Percentiles rank a stretch among this genome's conserved stretches.
Evolutionary conservation across 1,140 invertebrate species (phyloP).

Genomic region (Sweltsa coloradensis): DNA sequence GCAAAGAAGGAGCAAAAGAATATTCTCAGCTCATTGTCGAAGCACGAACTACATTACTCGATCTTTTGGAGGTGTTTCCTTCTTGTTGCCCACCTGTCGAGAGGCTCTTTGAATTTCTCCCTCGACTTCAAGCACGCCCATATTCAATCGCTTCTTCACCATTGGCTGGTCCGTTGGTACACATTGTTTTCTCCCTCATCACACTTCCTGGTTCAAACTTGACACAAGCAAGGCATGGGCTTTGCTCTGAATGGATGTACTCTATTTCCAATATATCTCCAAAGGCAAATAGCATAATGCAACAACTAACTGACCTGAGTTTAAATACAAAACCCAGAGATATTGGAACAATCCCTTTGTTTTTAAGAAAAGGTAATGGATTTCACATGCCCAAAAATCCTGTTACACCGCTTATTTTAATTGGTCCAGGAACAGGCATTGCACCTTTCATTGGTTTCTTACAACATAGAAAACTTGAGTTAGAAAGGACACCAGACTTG

Average conservation of each 20-base stretch:
- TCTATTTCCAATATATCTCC: slow-evolving; percentile 17
- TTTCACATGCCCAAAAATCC: slow-evolving; percentile 41
- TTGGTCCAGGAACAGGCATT: slow-evolving; percentile 72
- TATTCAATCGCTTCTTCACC: slow-evolving; percentile 69
- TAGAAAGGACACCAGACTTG: slow-evolving; percentile 17
- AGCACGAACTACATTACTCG: slow-evolving; percentile 42
- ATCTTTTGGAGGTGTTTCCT: slow-evolving; percentile 49
- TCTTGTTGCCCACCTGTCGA: slow-evolving; percentile 50
- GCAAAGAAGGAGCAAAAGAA: slow-evolving; percentile 45
- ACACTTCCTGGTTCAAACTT: slow-evolving; percentile 27
- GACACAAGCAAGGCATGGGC: slow-evolving; percentile 38
- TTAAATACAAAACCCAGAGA: slow-evolving; percentile 20
- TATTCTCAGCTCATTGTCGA: slow-evolving; percentile 46
- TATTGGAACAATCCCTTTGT: slow-evolving; percentile 36
- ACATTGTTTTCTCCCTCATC: slow-evolving; percentile 57
- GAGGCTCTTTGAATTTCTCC: slow-evolving; percentile 55
- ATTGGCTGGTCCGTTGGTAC: slow-evolving; percentile 32
- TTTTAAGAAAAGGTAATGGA: slow-evolving; percentile 43
- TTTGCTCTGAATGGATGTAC: slow-evolving; percentile 55
- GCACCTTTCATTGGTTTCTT: slow-evolving; percentile 65
- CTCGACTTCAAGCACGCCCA: slow-evolving; percentile 55
- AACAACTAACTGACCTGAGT: slow-evolving; percentile 7
- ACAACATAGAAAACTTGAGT: slow-evolving; percentile 33
- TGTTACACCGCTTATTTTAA: slow-evolving; percentile 52
- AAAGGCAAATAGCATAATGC: not conserved